A percentile compares a stretch with the other conserved stretches of the same genome.
Evolutionary conservation across 1,140 invertebrate genomes (phyloP).

Genomic region (Metopolophium dirhodum): DNA sequence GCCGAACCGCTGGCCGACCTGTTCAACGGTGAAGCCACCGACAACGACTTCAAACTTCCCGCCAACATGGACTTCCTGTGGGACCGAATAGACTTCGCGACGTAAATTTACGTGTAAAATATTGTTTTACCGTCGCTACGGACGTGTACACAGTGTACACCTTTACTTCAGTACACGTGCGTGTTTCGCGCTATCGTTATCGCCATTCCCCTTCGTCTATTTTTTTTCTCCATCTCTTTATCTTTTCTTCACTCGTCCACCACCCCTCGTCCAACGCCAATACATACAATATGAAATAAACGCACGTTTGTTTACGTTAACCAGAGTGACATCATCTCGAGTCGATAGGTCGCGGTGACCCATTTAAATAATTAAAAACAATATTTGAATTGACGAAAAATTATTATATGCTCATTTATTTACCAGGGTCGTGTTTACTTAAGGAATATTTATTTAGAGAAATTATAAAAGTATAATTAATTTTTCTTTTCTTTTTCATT

Average conservation of each 20-base stretch:
- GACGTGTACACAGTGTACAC: background rate
- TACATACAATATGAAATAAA: background rate
- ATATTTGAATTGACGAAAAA: conserved; percentile 27
- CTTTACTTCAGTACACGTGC: background rate
- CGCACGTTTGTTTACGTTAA: background rate
- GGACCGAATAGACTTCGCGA: conserved; percentile 72
- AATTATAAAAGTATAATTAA: conserved; percentile 30
- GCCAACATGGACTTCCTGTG: conserved; percentile 63
- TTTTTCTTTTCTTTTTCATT: conserved; percentile 24
- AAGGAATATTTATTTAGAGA: conserved; percentile 43
- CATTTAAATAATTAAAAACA: background rate
- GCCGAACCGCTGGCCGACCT: conserved; percentile 65
- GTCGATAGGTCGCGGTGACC: background rate
- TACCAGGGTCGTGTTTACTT: conserved; percentile 54
- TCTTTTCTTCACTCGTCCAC: background rate
- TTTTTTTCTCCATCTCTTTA: background rate
- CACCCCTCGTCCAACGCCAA: background rate
- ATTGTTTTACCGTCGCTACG: background rate
- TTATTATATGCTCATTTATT: conserved; percentile 44
- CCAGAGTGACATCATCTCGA: background rate
- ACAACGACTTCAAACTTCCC: conserved; percentile 69
- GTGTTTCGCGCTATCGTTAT: background rate
- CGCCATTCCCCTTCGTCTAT: conserved; percentile 25
- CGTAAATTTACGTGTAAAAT: conserved; percentile 63
- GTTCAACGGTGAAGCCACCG: conserved; percentile 71